A percentile compares a stretch with the other conserved stretches of the same genome.
These are phyloP conservation scores for Setipinna tenuifilis DNA, from an alignment of 2,797 vertebrate species.

Conservation along the genomic window DNA sequence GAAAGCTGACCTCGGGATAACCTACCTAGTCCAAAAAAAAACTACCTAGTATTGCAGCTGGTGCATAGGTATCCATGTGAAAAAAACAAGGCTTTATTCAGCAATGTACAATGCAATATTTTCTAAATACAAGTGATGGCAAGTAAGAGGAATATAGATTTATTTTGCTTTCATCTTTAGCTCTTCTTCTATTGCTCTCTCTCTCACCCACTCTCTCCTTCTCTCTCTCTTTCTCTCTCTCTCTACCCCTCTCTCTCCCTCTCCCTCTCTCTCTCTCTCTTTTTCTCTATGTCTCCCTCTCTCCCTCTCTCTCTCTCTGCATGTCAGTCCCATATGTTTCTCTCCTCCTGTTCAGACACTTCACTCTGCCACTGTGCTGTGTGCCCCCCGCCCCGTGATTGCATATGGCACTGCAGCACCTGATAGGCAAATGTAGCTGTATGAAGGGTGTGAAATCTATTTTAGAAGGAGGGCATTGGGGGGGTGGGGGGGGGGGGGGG, in stretches of 20 bases:
- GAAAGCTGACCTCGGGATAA: neutral
- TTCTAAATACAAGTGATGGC: neutral
- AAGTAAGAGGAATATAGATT: neutral
- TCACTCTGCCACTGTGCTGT: neutral
- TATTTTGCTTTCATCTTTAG: neutral
- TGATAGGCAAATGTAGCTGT: constrained; percentile 20
- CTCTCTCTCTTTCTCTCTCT: neutral
- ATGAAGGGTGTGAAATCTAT: constrained; percentile 45
- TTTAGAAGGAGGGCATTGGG: constrained; percentile 19
- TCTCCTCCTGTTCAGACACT: neutral
- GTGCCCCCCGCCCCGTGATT: constrained; percentile 13
- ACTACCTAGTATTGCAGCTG: neutral
- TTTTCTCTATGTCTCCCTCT: neutral
- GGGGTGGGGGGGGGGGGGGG: neutral
- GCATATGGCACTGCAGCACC: constrained; percentile 10
- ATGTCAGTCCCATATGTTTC: constrained; percentile 5
- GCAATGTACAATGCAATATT: neutral
- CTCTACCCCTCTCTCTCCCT: neutral
- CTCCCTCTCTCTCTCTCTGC: neutral
- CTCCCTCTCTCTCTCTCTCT: neutral
- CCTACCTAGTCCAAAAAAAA: neutral
- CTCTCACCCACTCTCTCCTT: neutral
- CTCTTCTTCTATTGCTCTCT: neutral
- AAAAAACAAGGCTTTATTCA: neutral
- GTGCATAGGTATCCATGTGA: neutral